phyloP scores from a whole-genome alignment of 2,797 vertebrate species.

The Salmo trutta region DNA sequence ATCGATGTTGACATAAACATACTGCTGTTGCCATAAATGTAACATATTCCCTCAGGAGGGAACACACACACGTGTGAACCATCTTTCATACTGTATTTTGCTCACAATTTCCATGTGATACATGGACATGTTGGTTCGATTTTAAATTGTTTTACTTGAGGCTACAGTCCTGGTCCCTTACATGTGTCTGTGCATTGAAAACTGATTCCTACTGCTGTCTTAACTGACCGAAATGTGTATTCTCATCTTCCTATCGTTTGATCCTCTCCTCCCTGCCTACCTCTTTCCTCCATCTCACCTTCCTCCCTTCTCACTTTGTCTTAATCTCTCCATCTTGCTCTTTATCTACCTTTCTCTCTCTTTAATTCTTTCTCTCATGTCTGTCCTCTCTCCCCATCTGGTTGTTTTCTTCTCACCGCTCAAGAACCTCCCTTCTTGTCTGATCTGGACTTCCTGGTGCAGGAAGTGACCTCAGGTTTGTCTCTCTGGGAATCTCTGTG shows the following conservation, averaged over 20 bases:
- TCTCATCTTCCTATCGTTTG: conserved; percentile 42
- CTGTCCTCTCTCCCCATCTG: conserved; percentile 1
- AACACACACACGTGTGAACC: neutral
- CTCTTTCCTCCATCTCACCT: too few relatives aligned
- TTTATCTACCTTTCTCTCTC: neutral
- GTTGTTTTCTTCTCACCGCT: conserved; percentile 44
- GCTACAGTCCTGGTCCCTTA: neutral
- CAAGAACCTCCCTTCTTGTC: conserved; percentile 89
- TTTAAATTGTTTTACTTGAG: neutral
- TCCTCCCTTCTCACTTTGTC: neutral
- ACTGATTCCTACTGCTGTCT: conserved; percentile 27
- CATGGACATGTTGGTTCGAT: neutral
- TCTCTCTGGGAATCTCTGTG: conserved; percentile 49
- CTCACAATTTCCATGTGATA: neutral
- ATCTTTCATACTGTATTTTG: neutral
- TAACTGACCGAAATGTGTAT: conserved; percentile 28
- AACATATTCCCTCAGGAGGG: neutral
- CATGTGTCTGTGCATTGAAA: conserved; percentile 18
- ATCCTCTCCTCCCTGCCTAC: conserved; percentile 49
- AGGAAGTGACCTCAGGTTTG: conserved; percentile 92
- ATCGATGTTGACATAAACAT: conserved; percentile 17
- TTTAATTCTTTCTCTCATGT: neutral
- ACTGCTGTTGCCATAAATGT: conserved; percentile 21
- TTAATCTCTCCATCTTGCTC: conserved; percentile 17
- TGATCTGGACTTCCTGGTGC: conserved; percentile 85